Evolutionary conservation across 2,797 vertebrate genomes (phyloP).

Genomic region (Mastacembelus armatus): DNA sequence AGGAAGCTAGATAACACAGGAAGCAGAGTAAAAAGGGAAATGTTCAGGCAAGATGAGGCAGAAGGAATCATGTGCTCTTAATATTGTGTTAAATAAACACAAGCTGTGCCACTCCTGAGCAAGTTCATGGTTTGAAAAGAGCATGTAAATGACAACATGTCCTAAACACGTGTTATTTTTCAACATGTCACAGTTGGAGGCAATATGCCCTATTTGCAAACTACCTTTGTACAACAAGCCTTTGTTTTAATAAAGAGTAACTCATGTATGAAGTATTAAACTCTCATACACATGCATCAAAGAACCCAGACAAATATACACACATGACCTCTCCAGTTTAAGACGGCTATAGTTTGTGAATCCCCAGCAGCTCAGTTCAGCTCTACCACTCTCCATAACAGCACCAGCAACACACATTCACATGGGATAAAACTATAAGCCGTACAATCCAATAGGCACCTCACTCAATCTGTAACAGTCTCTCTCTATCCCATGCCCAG

Average conservation of each 20-base stretch:
- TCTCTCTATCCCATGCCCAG: constrained; percentile 55
- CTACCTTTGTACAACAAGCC: constrained; percentile 6
- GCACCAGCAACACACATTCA: constrained; percentile 67
- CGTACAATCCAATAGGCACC: constrained; percentile 72
- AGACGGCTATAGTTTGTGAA: constrained; percentile 50
- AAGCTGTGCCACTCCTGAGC: constrained; percentile 21
- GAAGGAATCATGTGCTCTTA: constrained; percentile 36
- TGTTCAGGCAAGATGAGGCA: constrained; percentile 36
- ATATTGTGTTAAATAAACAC: constrained; percentile 42
- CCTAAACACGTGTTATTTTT: constrained; percentile 14
- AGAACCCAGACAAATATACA: constrained; percentile 26
- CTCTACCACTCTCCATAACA: constrained; percentile 53
- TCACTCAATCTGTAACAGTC: constrained; percentile 66
- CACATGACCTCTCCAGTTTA: constrained; percentile 55
- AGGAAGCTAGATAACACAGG: constrained; percentile 54
- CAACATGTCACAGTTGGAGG: background rate
- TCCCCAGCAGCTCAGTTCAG: constrained; percentile 59
- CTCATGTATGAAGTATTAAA: constrained; percentile 11
- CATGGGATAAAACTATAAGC: constrained; percentile 70
- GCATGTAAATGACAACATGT: constrained; percentile 15
- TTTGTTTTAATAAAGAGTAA: constrained; percentile 22
- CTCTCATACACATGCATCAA: background rate
- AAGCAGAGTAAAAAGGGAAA: constrained; percentile 54
- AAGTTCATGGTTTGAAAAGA: constrained; percentile 12
- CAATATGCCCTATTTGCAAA: background rate